These are phyloP conservation scores for Eristalis arbustorum DNA, from an alignment of 2,888 invertebrate species.

Conservation along the genomic window DNA sequence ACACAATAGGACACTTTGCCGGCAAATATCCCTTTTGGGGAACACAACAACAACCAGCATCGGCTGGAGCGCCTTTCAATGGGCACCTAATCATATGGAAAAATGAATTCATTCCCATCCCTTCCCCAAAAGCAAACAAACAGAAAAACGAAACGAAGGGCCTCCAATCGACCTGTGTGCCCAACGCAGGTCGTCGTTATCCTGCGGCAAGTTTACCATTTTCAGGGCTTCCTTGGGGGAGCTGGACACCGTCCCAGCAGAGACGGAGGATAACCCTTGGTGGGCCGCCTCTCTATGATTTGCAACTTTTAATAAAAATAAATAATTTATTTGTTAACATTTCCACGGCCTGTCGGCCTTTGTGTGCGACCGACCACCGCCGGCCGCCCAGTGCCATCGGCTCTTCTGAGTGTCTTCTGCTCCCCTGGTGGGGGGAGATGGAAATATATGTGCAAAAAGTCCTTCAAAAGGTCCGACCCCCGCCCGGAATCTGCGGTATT, in stretches of 20 bases:
- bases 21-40: constrained; percentile 2
- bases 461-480: constrained; percentile 9
- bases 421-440: background rate
- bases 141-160: background rate
- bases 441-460: constrained; percentile 18
- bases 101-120: constrained; percentile 44
- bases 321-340: constrained; percentile 62
- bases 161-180: constrained; percentile 6
- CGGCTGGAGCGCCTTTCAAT: constrained; percentile 48
- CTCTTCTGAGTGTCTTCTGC: background rate
- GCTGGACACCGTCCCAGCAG: background rate
- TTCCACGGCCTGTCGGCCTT: background rate
- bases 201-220: constrained; percentile 45
- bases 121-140: background rate
- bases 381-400: background rate
- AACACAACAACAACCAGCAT: constrained; percentile 10
- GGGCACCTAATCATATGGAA: constrained; percentile 67
- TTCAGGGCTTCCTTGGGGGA: background rate
- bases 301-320: constrained; percentile 63
- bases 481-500: background rate
- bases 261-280: constrained; percentile 40
- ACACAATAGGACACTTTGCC: constrained; percentile 1
- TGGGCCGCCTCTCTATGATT: constrained; percentile 38
- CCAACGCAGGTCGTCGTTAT: constrained; percentile 18
- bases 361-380: background rate